phyloP scores from a whole-genome alignment of 2,797 vertebrate species.

The Pygocentrus nattereri region DNA sequence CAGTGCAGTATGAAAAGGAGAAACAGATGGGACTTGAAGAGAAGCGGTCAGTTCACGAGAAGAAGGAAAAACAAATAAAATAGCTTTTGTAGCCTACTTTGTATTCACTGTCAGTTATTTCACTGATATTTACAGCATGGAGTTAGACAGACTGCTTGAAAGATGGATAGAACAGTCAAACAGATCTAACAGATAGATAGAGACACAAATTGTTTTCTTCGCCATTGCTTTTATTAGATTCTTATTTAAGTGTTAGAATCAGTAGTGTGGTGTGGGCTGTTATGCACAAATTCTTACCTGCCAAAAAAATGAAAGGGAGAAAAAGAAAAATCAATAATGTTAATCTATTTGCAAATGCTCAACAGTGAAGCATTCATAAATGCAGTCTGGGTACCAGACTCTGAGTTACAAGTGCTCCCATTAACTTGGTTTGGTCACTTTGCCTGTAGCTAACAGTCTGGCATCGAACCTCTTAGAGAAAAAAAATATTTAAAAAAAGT shows the following conservation, averaged over 20 bases:
- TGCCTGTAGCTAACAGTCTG: conserved; percentile 16
- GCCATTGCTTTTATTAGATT: background rate
- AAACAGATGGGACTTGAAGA: background rate
- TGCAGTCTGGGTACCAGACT: background rate
- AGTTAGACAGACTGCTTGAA: background rate
- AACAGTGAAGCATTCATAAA: conserved; percentile 5
- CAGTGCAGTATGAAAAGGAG: background rate
- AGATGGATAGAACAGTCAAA: background rate
- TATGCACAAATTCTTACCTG: conserved; percentile 14
- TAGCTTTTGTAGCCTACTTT: background rate
- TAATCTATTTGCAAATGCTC: background rate
- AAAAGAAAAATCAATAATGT: background rate
- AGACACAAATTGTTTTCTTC: background rate
- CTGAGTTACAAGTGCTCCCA: background rate
- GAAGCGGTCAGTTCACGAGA: background rate
- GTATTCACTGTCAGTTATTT: background rate
- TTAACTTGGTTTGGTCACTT: background rate
- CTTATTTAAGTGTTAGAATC: background rate
- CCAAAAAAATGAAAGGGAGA: background rate
- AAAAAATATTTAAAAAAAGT: background rate
- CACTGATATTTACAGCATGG: background rate
- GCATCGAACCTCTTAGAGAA: background rate
- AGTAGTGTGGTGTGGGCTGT: conserved; percentile 5
- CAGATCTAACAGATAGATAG: background rate
- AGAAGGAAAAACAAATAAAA: background rate